Conservation (phyloP, 2,797 vertebrate species). For the Rhinichthys osculus region DNA sequence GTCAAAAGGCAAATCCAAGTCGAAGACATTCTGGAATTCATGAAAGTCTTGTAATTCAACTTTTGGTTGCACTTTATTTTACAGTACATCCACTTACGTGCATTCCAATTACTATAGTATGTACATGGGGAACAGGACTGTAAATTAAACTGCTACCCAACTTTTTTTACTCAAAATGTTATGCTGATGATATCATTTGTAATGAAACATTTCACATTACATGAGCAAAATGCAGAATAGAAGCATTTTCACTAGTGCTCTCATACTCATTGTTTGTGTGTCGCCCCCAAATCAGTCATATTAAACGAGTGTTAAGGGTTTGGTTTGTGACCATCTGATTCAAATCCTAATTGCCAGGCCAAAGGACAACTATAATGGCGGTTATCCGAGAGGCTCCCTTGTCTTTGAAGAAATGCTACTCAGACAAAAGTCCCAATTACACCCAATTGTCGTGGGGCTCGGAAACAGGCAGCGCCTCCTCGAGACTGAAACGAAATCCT, state of each 20-base stretch:
- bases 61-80: background rate
- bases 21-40: background rate
- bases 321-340: constrained; percentile 47
- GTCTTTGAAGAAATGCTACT: constrained; percentile 64
- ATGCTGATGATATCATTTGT: background rate
- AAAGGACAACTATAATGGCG: constrained; percentile 67
- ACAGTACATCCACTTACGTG: background rate
- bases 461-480: constrained; percentile 50
- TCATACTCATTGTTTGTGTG: background rate
- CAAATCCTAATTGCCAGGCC: constrained; percentile 68
- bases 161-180: background rate
- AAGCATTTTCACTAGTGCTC: background rate
- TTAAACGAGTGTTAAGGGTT: constrained; percentile 46
- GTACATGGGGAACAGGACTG: too few species aligned
- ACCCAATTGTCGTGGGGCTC: constrained; percentile 72
- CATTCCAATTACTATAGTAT: too few species aligned
- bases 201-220: background rate
- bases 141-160: background rate
- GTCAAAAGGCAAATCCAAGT: background rate
- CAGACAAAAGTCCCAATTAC: constrained; percentile 77
- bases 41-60: background rate
- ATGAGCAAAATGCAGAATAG: background rate
- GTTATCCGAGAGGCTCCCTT: constrained; percentile 76
- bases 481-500: constrained; percentile 73
- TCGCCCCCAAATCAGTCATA: constrained; percentile 18